These are phyloP conservation scores for Botrylloides violaceus DNA, from an alignment of 23 tunicate species.

Conservation along the genomic window DNA sequence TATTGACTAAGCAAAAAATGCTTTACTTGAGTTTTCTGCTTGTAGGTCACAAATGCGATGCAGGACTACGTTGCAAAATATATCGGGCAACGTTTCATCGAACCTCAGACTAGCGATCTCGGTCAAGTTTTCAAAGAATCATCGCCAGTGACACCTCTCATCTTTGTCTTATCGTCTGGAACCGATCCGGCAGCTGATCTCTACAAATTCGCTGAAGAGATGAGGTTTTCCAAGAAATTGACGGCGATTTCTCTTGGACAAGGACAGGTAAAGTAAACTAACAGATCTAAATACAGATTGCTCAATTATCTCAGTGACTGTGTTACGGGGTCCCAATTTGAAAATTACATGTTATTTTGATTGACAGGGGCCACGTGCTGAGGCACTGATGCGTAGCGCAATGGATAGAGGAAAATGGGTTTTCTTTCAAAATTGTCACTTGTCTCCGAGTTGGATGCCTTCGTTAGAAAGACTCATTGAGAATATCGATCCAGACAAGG, in stretches of 20 bases:
- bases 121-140: constrained; percentile 88
- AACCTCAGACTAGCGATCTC: constrained; percentile 95
- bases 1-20: no score
- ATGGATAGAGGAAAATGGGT: constrained; percentile 99
- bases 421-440: constrained; percentile 99
- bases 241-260: constrained; percentile 97
- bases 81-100: constrained; percentile 98
- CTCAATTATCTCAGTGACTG: no score
- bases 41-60: constrained; percentile 92
- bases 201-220: constrained; percentile 97
- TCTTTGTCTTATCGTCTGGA: constrained; percentile 95
- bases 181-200: constrained; percentile 99
- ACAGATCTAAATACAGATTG: no score
- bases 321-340: no score
- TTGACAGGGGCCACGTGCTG: constrained; percentile 98
- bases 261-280: constrained; percentile 95
- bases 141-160: constrained; percentile 92
- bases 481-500: constrained; percentile 93
- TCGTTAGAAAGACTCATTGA: constrained; percentile 86
- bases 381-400: constrained; percentile 88
- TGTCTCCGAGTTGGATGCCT: constrained; percentile 99
- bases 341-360: no score
- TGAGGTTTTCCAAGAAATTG: constrained; percentile 94
- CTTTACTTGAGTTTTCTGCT: background rate
- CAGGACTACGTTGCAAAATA: constrained; percentile 93